These are phyloP conservation scores for Plecturocebus donacophilus DNA, from an alignment of 2,113 vertebrate species.

Conservation along the genomic window DNA sequence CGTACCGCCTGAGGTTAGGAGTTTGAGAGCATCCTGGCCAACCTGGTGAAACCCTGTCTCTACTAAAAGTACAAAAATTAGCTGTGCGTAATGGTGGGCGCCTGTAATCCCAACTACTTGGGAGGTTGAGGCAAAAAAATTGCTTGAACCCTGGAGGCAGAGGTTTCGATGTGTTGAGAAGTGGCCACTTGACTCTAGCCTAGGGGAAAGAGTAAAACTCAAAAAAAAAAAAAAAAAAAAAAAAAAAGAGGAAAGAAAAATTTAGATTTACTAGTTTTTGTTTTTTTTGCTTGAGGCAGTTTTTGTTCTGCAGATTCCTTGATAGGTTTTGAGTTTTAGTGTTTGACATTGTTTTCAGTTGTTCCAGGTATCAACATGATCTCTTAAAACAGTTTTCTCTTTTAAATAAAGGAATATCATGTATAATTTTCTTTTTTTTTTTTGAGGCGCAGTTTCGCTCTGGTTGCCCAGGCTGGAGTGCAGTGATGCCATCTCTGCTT, in stretches of 20 bases:
- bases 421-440: background rate
- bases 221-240: too few relatives aligned
- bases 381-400: background rate
- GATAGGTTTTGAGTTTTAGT: background rate
- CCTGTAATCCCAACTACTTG: background rate
- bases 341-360: constrained; percentile 14
- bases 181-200: background rate
- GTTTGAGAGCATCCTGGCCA: too few relatives aligned
- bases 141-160: background rate
- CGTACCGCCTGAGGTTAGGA: too few relatives aligned
- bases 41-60: too few relatives aligned
- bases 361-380: background rate
- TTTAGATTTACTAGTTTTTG: background rate
- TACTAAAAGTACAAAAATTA: too few relatives aligned
- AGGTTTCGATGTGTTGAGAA: too few relatives aligned
- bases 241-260: background rate
- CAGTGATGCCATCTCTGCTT: too few relatives aligned
- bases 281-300: background rate
- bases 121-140: too few relatives aligned
- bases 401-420: background rate
- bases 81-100: too few relatives aligned
- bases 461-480: too few relatives aligned
- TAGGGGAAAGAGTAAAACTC: background rate
- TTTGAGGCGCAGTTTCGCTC: too few relatives aligned
- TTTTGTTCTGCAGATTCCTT: background rate